phyloP scores from a whole-genome alignment of 2,113 vertebrate species.

The Dascyllus trimaculatus region DNA sequence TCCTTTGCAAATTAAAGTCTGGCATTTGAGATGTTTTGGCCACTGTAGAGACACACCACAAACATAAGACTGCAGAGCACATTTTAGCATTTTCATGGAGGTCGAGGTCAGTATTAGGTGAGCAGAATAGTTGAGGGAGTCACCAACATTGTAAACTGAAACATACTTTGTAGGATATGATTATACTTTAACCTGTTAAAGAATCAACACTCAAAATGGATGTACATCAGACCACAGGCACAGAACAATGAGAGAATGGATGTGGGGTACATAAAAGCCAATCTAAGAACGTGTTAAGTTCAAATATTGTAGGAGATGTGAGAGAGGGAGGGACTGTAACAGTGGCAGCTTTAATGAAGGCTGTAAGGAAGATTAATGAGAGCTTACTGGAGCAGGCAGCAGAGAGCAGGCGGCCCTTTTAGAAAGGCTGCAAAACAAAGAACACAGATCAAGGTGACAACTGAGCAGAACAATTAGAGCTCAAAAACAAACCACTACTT shows the following conservation, averaged over 20 bases:
- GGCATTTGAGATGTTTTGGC: too few species aligned
- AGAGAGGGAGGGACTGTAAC: slow-evolving; percentile 12
- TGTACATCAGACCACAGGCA: neutral
- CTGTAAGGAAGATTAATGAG: slow-evolving; percentile 83
- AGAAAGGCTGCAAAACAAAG: slow-evolving; percentile 80
- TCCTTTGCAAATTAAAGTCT: too few species aligned
- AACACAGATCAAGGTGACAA: slow-evolving; percentile 4
- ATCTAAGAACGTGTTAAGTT: slow-evolving; percentile 1
- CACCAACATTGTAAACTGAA: too few species aligned
- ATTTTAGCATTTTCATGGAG: too few species aligned
- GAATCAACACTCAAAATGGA: neutral
- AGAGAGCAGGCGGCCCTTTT: slow-evolving; percentile 45
- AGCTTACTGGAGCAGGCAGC: slow-evolving; percentile 71
- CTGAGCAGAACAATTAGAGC: too few species aligned
- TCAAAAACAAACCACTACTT: too few species aligned
- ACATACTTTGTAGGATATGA: too few species aligned
- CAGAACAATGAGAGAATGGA: neutral
- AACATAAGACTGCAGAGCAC: too few species aligned
- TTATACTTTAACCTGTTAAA: neutral
- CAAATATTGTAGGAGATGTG: neutral
- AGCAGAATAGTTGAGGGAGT: too few species aligned
- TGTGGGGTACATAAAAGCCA: neutral
- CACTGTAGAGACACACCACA: too few species aligned
- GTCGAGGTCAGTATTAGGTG: too few species aligned
- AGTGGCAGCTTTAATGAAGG: slow-evolving; percentile 78